Base-by-base conservation (phyloP, 92 coral and sea anemone species). In the Galaxea fascicularis region DNA sequence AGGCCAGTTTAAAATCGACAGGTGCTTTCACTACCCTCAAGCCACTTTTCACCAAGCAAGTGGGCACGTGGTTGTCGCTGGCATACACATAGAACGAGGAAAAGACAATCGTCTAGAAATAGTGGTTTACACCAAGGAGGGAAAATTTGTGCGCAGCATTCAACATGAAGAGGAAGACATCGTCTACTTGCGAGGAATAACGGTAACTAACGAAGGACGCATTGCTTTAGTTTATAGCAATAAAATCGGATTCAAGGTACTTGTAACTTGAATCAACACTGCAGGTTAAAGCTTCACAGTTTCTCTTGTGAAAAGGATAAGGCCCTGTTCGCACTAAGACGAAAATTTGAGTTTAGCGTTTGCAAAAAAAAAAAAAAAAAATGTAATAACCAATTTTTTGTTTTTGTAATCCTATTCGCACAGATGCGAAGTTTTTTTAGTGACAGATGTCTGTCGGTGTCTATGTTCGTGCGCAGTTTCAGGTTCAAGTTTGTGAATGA, bases 91-190 rank as follows among this genome's bases (percentile, higher is more conserved):
- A 7, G 53, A 35, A 6, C 41, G 41, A 35, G 41, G 41, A 35
- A 35, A 35, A 49, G 56, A 35, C 8, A 3, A 16, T 18, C 20
- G 15, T 60, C 58, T 30, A 17, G 60, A 85, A n/a, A 65, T 85
- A 44, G 12, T 44, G 62, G 62, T 86, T 24, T 86, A 54, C 77
- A 86, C 78, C 69, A 70, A 78, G 26, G 51, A 18, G 27, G 89
- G 85, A 0, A 73, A 56, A n/a, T 62, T 71, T 28, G 60, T 79
- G 11, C 65, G 74, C 14, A 66, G 72, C 24, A 51, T 17, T 29
- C 64, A 44, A 20, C 22, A 24, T 59, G 44, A 77, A 14, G 60
- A 35, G 44, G 53, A 25, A 30, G 49, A 20, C 14, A 4, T 58
- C 0, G 31, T 9, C 0, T 1, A 4, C 9, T 35, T 35, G 6